A percentile compares a stretch with the other conserved stretches of the same genome.
Evolutionary conservation across 1,140 invertebrate genomes (phyloP).

Genomic region (Venustaconcha ellipsiformis): DNA sequence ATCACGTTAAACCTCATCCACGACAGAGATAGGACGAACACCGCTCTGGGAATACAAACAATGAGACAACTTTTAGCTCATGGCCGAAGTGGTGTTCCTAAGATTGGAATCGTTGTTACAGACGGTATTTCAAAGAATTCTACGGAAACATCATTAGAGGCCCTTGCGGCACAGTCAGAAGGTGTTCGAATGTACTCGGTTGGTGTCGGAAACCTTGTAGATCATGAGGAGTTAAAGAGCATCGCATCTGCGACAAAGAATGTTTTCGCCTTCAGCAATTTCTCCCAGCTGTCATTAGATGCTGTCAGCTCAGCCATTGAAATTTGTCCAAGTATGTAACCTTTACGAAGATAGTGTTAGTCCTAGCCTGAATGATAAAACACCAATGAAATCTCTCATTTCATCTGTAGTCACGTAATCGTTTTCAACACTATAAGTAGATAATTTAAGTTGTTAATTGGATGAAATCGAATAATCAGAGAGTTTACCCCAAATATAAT

Average conservation of each 20-base stretch:
- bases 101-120: conserved; percentile 47
- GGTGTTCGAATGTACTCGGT: conserved; percentile 40
- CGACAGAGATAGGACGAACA: conserved; percentile 20
- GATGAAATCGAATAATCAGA: too few relatives aligned
- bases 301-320: too few relatives aligned
- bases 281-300: too few relatives aligned
- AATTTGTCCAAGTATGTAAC: too few relatives aligned
- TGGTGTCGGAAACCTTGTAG: conserved; percentile 24
- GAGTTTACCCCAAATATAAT: too few relatives aligned
- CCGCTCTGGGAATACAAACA: conserved; percentile 15
- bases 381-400: too few relatives aligned
- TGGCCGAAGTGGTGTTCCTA: conserved; percentile 24
- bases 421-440: too few relatives aligned
- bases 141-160: conserved; percentile 29
- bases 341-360: too few relatives aligned
- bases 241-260: conserved; percentile 24
- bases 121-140: conserved; percentile 38
- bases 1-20: too few relatives aligned
- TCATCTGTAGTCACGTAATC: too few relatives aligned
- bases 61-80: conserved; percentile 32
- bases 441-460: too few relatives aligned
- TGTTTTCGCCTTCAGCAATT: conserved; percentile 1
- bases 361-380: too few relatives aligned
- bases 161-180: conserved; percentile 22
- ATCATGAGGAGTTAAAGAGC: conserved; percentile 15